phyloP scores from a whole-genome alignment of 2,113 vertebrate genomes.

The Nothobranchius kuhntae region DNA sequence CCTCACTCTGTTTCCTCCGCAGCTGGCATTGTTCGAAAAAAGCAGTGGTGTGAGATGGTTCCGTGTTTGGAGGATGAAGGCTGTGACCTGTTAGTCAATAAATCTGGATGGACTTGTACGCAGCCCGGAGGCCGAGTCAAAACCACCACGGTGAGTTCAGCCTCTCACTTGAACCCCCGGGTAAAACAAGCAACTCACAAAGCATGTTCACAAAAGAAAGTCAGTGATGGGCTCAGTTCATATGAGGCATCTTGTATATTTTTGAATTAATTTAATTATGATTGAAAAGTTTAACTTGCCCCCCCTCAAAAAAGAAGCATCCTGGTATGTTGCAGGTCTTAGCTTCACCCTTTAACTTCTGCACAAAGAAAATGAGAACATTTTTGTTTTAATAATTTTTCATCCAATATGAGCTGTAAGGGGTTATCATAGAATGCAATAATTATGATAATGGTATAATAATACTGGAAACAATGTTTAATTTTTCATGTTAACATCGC shows the following conservation, averaged over 20 bases:
- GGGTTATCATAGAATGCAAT: no score
- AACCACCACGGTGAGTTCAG: slow-evolving; percentile 92
- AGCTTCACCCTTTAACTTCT: no score
- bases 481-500: no score
- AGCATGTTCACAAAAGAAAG: neutral
- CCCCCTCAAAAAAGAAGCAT: no score
- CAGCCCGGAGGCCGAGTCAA: slow-evolving; percentile 97
- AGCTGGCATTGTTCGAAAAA: slow-evolving; percentile 93
- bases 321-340: no score
- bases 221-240: neutral
- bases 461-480: no score
- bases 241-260: neutral
- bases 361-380: no score
- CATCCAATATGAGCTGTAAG: no score
- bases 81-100: slow-evolving; percentile 96
- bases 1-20: slow-evolving; percentile 46
- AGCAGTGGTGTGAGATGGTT: slow-evolving; percentile 99
- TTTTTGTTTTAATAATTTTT: no score
- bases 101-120: slow-evolving; percentile 98
- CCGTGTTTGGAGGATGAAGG: slow-evolving; percentile 98
- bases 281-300: neutral
- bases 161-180: neutral
- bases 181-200: slow-evolving; percentile 16
- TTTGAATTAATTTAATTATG: neutral
- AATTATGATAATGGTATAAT: no score